A percentile compares a stretch with the other conserved stretches of the same genome.
Evolutionary conservation across 2,888 invertebrate genomes (phyloP).

Genomic region (Odontocerum albicorne): DNA sequence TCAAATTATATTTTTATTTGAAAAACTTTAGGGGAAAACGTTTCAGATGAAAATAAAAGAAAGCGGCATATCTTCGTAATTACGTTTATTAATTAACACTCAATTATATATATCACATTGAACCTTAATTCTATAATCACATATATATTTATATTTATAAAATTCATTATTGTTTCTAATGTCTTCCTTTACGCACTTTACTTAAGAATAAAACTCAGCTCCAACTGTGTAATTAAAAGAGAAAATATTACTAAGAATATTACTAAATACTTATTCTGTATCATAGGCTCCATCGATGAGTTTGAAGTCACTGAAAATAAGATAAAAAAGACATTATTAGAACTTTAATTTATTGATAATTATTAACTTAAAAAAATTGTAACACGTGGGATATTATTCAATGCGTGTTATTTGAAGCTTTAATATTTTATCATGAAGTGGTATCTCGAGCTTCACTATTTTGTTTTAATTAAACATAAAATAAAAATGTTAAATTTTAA

Average conservation of each 20-base stretch:
- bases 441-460: no score
- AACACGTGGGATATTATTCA: no score
- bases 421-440: no score
- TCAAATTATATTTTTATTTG: no score
- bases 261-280: constrained; percentile 1
- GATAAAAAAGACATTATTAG: constrained; percentile 12
- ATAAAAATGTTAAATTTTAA: no score
- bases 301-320: constrained; percentile 32
- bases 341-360: no score
- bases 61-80: not conserved
- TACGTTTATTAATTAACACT: constrained; percentile 4
- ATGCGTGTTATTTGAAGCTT: no score
- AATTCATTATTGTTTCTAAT: constrained; percentile 12
- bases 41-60: no score
- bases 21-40: no score
- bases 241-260: constrained; percentile 7
- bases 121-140: constrained; percentile 31
- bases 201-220: constrained; percentile 9
- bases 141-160: constrained; percentile 22
- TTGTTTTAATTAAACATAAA: no score
- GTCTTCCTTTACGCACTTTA: constrained; percentile 12
- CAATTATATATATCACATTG: constrained; percentile 29
- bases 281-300: constrained; percentile 12
- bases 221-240: constrained; percentile 2
- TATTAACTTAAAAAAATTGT: no score